Evolutionary conservation across 1,140 invertebrate species (phyloP).

Genomic region (silkworm (Bombyx mori)): DNA sequence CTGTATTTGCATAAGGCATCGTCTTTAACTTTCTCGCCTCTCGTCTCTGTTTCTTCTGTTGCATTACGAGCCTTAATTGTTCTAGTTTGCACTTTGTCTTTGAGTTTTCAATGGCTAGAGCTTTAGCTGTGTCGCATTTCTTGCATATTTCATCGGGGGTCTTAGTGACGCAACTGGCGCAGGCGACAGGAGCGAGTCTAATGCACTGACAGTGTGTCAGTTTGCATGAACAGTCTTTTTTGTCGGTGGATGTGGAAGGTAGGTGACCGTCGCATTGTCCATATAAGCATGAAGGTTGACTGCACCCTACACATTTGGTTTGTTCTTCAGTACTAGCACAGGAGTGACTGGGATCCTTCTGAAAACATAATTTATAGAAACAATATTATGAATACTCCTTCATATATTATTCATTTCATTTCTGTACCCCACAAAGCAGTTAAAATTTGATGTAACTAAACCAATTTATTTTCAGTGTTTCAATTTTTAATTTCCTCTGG

Average conservation of each 20-base stretch:
- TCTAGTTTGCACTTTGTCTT: conserved; percentile 89
- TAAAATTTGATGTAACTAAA: too few species aligned
- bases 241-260: conserved; percentile 21
- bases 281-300: conserved; percentile 40
- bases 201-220: conserved; percentile 27
- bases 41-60: conserved; percentile 85
- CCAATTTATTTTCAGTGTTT: too few species aligned
- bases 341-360: conserved; percentile 51
- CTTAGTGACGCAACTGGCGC: conserved; percentile 36
- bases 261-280: conserved; percentile 52
- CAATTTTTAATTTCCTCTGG: too few species aligned
- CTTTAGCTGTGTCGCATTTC: conserved; percentile 63
- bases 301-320: conserved; percentile 40
- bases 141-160: conserved; percentile 36
- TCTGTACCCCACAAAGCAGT: too few species aligned
- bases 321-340: conserved; percentile 30
- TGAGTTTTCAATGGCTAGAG: conserved; percentile 78
- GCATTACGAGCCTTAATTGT: conserved; percentile 88
- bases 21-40: conserved; percentile 83
- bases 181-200: conserved; percentile 31
- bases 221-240: conserved; percentile 18
- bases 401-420: too few species aligned
- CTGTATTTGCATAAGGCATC: conserved; percentile 77
- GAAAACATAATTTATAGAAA: conserved; percentile 15
- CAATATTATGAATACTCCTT: too few species aligned